Conservation (phyloP, 2,888 invertebrate species). For the Eilema depressum region DNA sequence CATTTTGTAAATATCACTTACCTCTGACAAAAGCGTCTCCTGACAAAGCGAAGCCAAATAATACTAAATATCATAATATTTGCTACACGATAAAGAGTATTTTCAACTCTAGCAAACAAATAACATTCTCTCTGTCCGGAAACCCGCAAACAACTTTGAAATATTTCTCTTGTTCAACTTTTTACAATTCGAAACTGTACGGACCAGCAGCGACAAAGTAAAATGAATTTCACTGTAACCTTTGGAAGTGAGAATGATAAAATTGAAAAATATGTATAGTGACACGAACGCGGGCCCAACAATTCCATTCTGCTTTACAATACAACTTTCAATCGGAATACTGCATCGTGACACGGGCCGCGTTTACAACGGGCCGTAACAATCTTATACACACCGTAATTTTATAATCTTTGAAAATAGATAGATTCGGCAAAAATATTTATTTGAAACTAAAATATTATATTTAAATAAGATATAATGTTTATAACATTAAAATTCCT, state of each 20-base stretch:
- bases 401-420: no score
- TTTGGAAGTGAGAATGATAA: slow-evolving; percentile 52
- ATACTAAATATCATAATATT: not conserved
- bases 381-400: no score
- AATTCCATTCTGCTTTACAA: slow-evolving; percentile 62
- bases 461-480: no score
- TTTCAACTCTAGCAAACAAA: slow-evolving; percentile 3
- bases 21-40: not conserved
- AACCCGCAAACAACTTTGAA: slow-evolving; percentile 10
- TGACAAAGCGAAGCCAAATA: not conserved
- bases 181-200: slow-evolving; percentile 21
- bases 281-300: slow-evolving; percentile 44
- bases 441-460: no score
- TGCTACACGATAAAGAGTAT: not conserved
- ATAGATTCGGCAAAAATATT: no score
- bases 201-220: slow-evolving; percentile 34
- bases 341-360: slow-evolving; percentile 37
- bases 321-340: slow-evolving; percentile 57
- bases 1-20: not conserved
- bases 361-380: slow-evolving; percentile 47
- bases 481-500: no score
- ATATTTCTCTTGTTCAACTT: slow-evolving; percentile 19
- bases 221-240: slow-evolving; percentile 48
- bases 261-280: slow-evolving; percentile 65
- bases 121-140: not conserved